phyloP scores from a whole-genome alignment of 2,888 invertebrate genomes.

The Creontiades dilutus region DNA sequence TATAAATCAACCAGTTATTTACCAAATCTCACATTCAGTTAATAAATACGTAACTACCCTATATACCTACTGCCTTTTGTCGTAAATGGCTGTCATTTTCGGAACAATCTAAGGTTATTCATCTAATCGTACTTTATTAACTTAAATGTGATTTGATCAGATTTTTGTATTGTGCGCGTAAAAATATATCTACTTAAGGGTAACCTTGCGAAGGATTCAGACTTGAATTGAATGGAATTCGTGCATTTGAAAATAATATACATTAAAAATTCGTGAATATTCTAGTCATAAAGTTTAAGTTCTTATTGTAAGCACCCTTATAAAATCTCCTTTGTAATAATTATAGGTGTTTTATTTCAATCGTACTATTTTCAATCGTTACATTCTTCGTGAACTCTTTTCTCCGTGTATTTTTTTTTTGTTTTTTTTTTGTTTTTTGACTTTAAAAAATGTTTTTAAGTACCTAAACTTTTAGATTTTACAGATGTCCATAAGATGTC shows the following conservation, averaged over 20 bases:
- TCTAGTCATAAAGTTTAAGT: conserved; percentile 26
- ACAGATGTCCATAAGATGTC: not conserved
- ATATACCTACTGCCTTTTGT: conserved; percentile 28
- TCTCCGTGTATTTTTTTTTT: not conserved
- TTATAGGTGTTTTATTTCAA: not conserved
- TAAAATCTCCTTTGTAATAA: conserved; percentile 12
- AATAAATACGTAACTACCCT: not conserved
- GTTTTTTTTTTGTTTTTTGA: not conserved
- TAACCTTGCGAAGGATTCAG: not conserved
- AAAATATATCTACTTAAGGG: not conserved
- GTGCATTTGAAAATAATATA: conserved; percentile 16
- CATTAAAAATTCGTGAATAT: conserved; percentile 5
- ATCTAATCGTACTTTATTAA: conserved; percentile 1
- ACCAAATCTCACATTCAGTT: conserved; percentile 7
- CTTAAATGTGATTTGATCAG: conserved; percentile 4
- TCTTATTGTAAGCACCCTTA: not conserved
- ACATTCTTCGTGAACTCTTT: not conserved
- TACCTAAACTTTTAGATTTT: not conserved
- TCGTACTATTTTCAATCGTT: not conserved
- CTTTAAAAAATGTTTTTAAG: not conserved
- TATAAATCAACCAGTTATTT: not conserved
- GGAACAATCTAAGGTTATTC: conserved; percentile 17
- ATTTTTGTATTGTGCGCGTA: conserved; percentile 2
- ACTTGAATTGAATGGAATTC: conserved; percentile 28
- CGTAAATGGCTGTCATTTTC: conserved; percentile 29